Conservation (phyloP, 1,140 invertebrate species). For the Bombus terrestris region DNA sequence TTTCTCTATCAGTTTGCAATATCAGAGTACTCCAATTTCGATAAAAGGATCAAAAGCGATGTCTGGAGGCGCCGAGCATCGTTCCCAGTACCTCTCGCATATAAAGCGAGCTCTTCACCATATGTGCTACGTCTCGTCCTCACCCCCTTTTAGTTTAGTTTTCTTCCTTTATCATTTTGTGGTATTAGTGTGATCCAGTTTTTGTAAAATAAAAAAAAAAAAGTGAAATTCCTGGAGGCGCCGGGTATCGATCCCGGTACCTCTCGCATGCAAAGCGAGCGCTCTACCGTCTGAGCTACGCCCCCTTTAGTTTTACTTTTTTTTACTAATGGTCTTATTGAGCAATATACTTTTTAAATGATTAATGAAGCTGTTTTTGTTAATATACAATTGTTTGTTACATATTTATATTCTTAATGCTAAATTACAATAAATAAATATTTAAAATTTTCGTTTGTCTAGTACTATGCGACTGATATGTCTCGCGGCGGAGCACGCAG, state of each 20-base stretch:
- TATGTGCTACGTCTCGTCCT: too few species aligned
- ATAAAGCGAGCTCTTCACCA: too few species aligned
- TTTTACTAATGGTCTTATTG: fast-evolving
- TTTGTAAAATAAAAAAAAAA: too few species aligned
- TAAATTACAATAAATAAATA: background rate
- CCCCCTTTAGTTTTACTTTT: background rate
- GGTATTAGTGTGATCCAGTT: too few species aligned
- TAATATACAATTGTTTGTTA: background rate
- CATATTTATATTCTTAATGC: background rate
- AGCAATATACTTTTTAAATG: background rate
- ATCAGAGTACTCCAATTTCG: background rate
- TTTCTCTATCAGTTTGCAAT: background rate
- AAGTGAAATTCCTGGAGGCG: conserved; percentile 83
- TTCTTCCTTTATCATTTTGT: too few species aligned
- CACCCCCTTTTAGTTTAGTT: too few species aligned
- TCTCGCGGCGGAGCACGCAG: conserved; percentile 86
- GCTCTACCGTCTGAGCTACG: conserved; percentile 92
- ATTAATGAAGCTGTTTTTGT: background rate
- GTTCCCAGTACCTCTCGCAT: conserved; percentile 92
- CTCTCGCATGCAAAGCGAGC: conserved; percentile 94
- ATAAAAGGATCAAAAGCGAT: conserved; percentile 55
- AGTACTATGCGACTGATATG: conserved; percentile 90
- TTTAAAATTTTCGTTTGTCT: conserved; percentile 49
- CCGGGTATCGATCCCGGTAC: conserved; percentile 93
- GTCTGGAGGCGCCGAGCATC: conserved; percentile 89